These are phyloP conservation scores for Epirrhoe alternata DNA, from an alignment of 2,888 invertebrate species.

Conservation along the genomic window DNA sequence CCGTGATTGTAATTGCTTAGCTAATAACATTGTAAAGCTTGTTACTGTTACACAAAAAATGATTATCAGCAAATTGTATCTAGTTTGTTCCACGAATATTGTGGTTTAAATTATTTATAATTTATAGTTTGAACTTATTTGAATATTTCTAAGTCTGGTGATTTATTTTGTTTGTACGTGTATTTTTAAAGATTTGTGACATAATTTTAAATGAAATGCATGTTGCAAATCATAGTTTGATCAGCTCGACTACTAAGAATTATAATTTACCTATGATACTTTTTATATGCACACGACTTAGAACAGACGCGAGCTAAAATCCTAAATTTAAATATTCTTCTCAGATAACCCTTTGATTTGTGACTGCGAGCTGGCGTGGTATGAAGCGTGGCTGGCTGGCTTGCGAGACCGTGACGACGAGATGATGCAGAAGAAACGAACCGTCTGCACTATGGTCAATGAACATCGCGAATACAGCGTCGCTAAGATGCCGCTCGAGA, in stretches of 20 bases:
- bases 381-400: constrained; percentile 91
- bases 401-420: constrained; percentile 93
- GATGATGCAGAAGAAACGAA: constrained; percentile 94
- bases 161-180: no score
- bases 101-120: no score
- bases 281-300: not conserved
- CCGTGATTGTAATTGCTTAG: not conserved
- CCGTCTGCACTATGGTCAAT: constrained; percentile 91
- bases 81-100: no score
- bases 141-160: no score
- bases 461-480: constrained; percentile 94
- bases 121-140: no score
- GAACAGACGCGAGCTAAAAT: not conserved
- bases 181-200: no score
- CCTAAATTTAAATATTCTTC: constrained; percentile 31
- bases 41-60: no score
- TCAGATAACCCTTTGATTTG: constrained; percentile 95
- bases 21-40: not conserved
- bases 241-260: no score
- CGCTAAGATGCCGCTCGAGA: constrained; percentile 92
- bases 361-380: constrained; percentile 95
- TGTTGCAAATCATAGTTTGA: no score
- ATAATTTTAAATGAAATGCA: no score
- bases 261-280: no score
- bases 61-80: no score